These are phyloP conservation scores for Brachymystax lenok DNA, from an alignment of 2,797 vertebrate genomes.

Conservation along the genomic window DNA sequence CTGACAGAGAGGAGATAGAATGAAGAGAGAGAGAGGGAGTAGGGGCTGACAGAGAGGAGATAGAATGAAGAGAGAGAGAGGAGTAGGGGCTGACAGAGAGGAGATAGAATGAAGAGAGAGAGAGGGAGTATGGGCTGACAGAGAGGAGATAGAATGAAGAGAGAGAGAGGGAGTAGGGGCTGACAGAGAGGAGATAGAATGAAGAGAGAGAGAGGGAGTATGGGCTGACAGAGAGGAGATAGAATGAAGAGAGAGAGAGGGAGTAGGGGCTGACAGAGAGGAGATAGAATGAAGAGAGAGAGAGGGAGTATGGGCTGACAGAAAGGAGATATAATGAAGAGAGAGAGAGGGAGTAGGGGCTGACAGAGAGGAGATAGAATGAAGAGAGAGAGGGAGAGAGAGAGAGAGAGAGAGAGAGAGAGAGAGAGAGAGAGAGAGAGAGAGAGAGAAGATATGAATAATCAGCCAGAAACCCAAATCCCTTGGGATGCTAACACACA, in stretches of 20 bases:
- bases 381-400: slow-evolving; percentile 26
- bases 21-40: no score
- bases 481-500: not conserved
- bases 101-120: slow-evolving; percentile 6
- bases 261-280: no score
- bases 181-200: slow-evolving; percentile 8
- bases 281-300: slow-evolving; percentile 6
- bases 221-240: not conserved
- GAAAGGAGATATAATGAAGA: slow-evolving; percentile 5
- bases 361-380: slow-evolving; percentile 10
- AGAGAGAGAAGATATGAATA: not conserved
- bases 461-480: not conserved
- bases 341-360: not conserved
- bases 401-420: slow-evolving; percentile 8
- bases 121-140: no score
- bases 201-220: not conserved
- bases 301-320: no score
- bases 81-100: no score
- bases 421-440: not conserved
- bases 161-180: not conserved
- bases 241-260: not conserved
- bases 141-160: slow-evolving; percentile 6
- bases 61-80: slow-evolving; percentile 4
- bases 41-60: not conserved
- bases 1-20: no score